Conservation (phyloP, 2,888 invertebrate genomes). For the Cantharis flavilabris region DNA sequence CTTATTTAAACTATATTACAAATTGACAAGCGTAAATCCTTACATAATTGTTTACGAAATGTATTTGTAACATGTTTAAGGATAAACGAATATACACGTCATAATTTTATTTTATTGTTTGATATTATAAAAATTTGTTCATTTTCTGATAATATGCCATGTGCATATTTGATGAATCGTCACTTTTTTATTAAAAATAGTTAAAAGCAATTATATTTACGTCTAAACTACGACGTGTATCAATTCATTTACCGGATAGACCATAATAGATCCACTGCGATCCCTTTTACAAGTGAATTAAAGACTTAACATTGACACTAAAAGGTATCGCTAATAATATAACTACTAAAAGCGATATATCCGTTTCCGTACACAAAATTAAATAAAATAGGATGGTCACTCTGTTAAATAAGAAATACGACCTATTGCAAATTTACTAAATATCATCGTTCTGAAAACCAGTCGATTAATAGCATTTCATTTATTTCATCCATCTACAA, state of each 20-base stretch:
- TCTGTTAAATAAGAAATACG: slow-evolving; percentile 10
- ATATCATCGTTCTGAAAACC: not conserved
- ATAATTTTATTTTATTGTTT: not conserved
- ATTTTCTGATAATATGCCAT: not conserved
- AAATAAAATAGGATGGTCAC: slow-evolving; percentile 12
- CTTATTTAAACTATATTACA: not conserved
- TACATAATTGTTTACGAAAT: not conserved
- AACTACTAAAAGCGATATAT: slow-evolving; percentile 9
- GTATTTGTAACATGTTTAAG: not conserved
- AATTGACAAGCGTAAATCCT: not conserved
- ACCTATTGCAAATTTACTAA: slow-evolving; percentile 5
- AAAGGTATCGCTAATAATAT: slow-evolving; percentile 11
- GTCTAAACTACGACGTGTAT: not conserved
- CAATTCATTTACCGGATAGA: not conserved
- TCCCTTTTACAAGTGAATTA: not conserved
- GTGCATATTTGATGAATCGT: not conserved
- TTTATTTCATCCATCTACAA: not conserved
- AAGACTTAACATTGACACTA: slow-evolving; percentile 4
- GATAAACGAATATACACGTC: not conserved
- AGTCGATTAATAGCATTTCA: not conserved
- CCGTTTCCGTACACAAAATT: slow-evolving; percentile 12
- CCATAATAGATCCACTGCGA: not conserved
- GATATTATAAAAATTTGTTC: not conserved
- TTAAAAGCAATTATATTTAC: not conserved
- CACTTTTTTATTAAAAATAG: not conserved